Evolutionary conservation across 2,797 vertebrate genomes (phyloP).

Genomic region (Hemibagrus guttatus): DNA sequence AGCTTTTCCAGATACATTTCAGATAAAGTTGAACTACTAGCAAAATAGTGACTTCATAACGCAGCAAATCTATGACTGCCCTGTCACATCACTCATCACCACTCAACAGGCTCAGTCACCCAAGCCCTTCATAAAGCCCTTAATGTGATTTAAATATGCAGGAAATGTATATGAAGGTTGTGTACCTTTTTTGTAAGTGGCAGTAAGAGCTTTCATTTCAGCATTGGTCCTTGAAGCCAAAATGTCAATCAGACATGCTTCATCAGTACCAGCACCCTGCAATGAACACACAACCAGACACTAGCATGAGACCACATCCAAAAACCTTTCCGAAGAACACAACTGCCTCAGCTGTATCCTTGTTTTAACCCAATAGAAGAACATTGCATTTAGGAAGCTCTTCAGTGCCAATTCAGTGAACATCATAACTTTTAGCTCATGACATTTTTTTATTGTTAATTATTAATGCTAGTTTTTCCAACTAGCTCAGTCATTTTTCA

Average conservation of each 20-base stretch:
- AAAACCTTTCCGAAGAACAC: not conserved
- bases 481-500: not conserved
- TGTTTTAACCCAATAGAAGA: not conserved
- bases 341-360: not conserved
- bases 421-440: not conserved
- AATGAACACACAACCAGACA: conserved; percentile 2
- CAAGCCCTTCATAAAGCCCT: not conserved
- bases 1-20: not conserved
- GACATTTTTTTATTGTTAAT: not conserved
- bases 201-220: conserved; percentile 80
- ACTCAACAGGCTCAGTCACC: too few species aligned
- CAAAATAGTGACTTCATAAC: not conserved
- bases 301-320: not conserved
- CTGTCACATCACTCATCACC: too few species aligned
- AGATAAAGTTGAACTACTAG: not conserved
- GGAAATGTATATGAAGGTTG: not conserved
- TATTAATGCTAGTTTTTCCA: not conserved
- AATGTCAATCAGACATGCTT: conserved; percentile 92
- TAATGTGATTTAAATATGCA: not conserved
- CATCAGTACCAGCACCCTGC: conserved; percentile 94
- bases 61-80: not conserved
- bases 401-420: not conserved
- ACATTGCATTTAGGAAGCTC: not conserved
- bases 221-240: conserved; percentile 83
- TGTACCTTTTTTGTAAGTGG: conserved; percentile 81